Percentiles rank a stretch among this genome's conserved stretches.
These are phyloP conservation scores for Nixonia krombeini DNA, from an alignment of 1,140 invertebrate genomes.

Conservation along the genomic window DNA sequence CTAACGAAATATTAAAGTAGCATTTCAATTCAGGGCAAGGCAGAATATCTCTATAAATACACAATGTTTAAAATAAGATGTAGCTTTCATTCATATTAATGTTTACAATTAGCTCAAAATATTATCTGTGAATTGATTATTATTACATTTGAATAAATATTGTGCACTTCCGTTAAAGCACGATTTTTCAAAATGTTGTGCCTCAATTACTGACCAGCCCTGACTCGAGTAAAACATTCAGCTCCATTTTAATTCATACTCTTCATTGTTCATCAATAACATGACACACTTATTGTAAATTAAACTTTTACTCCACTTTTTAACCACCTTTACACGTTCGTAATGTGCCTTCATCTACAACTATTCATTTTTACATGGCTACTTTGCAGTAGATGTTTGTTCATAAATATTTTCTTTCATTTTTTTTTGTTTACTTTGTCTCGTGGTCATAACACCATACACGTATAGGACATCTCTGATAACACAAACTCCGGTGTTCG, in stretches of 20 bases:
- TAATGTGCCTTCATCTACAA: constrained; percentile 43
- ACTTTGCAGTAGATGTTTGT: constrained; percentile 45
- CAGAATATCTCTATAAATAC: constrained; percentile 8
- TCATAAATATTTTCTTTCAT: constrained; percentile 44
- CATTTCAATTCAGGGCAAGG: constrained; percentile 16
- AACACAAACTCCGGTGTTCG: constrained; percentile 49
- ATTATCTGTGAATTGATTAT: too few relatives aligned
- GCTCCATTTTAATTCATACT: constrained; percentile 3
- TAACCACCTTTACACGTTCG: constrained; percentile 46
- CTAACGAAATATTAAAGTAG: background rate
- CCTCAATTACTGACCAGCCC: constrained; percentile 10
- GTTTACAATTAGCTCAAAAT: too few relatives aligned
- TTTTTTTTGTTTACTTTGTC: constrained; percentile 23
- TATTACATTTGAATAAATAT: too few relatives aligned
- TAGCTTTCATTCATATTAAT: too few relatives aligned
- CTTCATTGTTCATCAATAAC: constrained; percentile 11
- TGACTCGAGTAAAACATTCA: constrained; percentile 11
- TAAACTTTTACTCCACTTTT: constrained; percentile 60
- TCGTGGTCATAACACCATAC: constrained; percentile 44
- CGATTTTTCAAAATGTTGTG: too few relatives aligned
- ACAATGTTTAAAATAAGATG: too few relatives aligned
- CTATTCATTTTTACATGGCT: constrained; percentile 52
- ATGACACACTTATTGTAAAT: constrained; percentile 57
- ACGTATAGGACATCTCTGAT: constrained; percentile 54
- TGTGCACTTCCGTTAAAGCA: too few relatives aligned